Conservation (phyloP, 2,888 invertebrate genomes). For the Apotomis turbidana region DNA sequence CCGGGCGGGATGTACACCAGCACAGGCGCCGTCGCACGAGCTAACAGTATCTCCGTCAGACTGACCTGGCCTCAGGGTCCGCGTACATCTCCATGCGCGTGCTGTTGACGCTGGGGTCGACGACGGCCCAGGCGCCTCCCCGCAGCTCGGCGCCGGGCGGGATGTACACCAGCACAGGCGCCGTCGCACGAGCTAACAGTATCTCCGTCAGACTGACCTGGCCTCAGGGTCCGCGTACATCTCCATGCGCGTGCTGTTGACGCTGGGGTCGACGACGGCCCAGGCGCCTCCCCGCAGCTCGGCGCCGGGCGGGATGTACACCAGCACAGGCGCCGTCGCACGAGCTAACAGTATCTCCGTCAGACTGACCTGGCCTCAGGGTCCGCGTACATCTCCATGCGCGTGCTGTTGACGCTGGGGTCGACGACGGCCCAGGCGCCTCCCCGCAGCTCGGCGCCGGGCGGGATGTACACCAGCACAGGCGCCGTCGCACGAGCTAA, state of each 20-base stretch:
- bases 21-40: neutral
- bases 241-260: conserved; percentile 98
- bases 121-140: neutral
- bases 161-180: no score
- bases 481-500: neutral
- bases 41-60: no score
- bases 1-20: neutral
- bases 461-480: neutral
- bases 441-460: no score
- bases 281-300: no score
- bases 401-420: conserved; percentile 88
- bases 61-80: conserved; percentile 92
- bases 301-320: neutral
- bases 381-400: conserved; percentile 99
- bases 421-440: neutral
- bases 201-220: conserved; percentile 69
- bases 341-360: no score
- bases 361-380: conserved; percentile 87
- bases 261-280: neutral
- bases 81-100: conserved; percentile 99
- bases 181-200: neutral
- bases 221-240: conserved; percentile 98
- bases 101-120: conserved; percentile 86
- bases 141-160: neutral
- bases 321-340: neutral